Evolutionary conservation across 2,113 vertebrate genomes (phyloP), one percentile per base, ranked within the genome.

Genomic region (Cryptotis parvus): DNA sequence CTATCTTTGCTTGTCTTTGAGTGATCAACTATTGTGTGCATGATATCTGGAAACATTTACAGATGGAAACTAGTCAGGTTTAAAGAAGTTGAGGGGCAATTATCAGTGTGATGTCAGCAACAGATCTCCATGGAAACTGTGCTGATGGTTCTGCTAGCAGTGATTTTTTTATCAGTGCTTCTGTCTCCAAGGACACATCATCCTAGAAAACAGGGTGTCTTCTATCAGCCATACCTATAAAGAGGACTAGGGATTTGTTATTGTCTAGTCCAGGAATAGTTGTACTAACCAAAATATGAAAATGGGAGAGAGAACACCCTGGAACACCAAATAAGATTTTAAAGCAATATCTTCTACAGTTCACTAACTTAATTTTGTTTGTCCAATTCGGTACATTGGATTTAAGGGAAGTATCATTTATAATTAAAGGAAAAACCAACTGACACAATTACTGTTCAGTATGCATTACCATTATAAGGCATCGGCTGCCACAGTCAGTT

Each of bases 351-450:
- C 93, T 93, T 72, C 61, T 90, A 3, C 93, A 87, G 39, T 78
- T 20, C 27, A 63, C 70, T 94, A 91, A 88, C 41, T 95, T 95
- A 95, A 97, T 97, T 96, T 88, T 70, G 76, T 96, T 96, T 79
- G 94, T 97, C 14, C 94, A 95, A 5, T 93, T 95, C 65, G 75
- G 66, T 91, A 78, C 69, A 68, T 37, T 94, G 72, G 74, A 92
- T 95, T 97, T 96, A 93, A 96, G 7, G 94, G 55, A 9, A 33
- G 15, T 97, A 94, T 96, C 94, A 87, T 89, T 93, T 96, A 96
- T 97, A 96, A 93, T 97, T 95, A 92, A 58, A 75, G 61, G 76
- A 95, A 97, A 94, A 87, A 91, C 92, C 79, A 43, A 91, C n/a
- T n/a, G n/a, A n/a, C 72, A 55, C 95, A 96, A 95, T 97, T 96